Evolutionary conservation across 2,888 invertebrate species (phyloP), one percentile per base, ranked within the genome.

Genomic region (Aphrophora alni): DNA sequence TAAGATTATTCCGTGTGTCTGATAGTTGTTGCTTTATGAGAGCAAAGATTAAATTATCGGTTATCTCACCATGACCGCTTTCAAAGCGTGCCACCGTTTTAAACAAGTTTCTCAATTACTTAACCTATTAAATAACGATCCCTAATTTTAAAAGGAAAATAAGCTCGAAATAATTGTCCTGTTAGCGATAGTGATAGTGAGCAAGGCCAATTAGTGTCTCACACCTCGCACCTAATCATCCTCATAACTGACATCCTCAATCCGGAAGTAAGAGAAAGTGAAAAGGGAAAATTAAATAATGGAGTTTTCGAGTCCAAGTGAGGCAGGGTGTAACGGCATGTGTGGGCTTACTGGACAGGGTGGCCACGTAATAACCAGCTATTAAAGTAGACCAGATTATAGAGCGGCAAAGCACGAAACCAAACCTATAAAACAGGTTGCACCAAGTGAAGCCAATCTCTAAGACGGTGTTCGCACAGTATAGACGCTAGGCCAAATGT

Each of bases 401-500:
- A 81, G 81, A 78, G 81, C 81, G 81, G 81, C 81, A 75, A 51
- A 33, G 44, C 75, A 78, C 80, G 73, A 81, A 81, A 81, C 81
- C 81, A 81, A 81, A 81, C 78, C 81, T 81, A 81, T 81, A 81
- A 81, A 81, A 81, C 81, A 78, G 81, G 78, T 81, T 78, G 81
- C 75, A 74, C 71, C 81, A 70, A 73, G 73, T 44, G 78, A 73
- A 51, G 72, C 21, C 59, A 73, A 78, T 38, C 78, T 24, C 26
- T 21, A 26, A 27, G 38, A 26, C 78, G 33, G 3, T 73, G 73
- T 78, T 28, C 71, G 27, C 78, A 72, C 78, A 73, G 59, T 73
- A n/a, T 33, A 59, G 72, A 73, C 73, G 33, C 72, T 51, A 72
- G 21, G 21, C 70, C 27, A 21, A n/a, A n/a, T n/a, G n/a, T n/a